Evolutionary conservation across 2,113 vertebrate species (phyloP).

Genomic region (Oryzias javanicus): DNA sequence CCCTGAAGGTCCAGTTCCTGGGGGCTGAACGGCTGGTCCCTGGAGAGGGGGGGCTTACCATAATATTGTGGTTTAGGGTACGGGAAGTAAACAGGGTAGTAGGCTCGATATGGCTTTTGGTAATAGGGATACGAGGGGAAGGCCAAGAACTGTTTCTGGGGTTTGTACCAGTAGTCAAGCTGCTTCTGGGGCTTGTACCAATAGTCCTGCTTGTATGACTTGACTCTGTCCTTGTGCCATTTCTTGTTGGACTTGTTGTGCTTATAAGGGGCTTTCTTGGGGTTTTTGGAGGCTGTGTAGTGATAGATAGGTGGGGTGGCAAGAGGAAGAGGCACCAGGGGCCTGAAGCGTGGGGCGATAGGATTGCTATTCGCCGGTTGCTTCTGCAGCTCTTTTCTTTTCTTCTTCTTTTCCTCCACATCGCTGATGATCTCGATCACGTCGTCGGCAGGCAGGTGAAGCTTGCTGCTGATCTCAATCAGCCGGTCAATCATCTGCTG

Average conservation of each 20-base stretch:
- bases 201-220: conserved; percentile 75
- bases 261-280: conserved; percentile 70
- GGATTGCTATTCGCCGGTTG: conserved; percentile 56
- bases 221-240: conserved; percentile 79
- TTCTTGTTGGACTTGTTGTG: conserved; percentile 75
- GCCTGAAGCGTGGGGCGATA: conserved; percentile 64
- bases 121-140: conserved; percentile 83
- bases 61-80: conserved; percentile 77
- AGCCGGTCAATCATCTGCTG: conserved; percentile 89
- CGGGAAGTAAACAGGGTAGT: conserved; percentile 81
- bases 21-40: conserved; percentile 78
- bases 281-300: conserved; percentile 72
- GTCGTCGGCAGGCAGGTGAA: conserved; percentile 89
- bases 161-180: conserved; percentile 76
- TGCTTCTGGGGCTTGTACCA: conserved; percentile 79
- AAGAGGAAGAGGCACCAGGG: conserved; percentile 75
- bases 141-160: conserved; percentile 81
- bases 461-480: conserved; percentile 91
- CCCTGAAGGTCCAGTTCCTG: conserved; percentile 74
- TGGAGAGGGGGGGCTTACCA: conserved; percentile 74
- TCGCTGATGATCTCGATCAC: conserved; percentile 91
- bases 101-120: conserved; percentile 81
- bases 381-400: conserved; percentile 78
- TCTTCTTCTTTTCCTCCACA: conserved; percentile 89
- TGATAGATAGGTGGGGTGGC: conserved; percentile 68